A percentile compares a stretch with the other conserved stretches of the same genome.
Evolutionary conservation across 2,113 vertebrate genomes (phyloP).

Genomic region (Chrysochloris asiatica): DNA sequence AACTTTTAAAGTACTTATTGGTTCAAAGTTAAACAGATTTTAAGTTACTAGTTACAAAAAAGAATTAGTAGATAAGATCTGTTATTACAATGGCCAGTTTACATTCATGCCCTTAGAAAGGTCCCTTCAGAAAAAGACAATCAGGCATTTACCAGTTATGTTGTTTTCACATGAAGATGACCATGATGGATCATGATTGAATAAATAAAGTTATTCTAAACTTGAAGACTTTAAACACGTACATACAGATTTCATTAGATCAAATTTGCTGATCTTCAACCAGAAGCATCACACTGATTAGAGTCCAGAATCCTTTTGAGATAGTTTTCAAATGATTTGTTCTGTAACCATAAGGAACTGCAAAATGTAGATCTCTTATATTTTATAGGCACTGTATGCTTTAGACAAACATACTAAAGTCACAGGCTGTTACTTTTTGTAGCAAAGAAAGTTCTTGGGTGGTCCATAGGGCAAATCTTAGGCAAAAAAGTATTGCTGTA

Average conservation of each 20-base stretch:
- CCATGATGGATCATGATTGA: neutral
- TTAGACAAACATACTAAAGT: slow-evolving; percentile 41
- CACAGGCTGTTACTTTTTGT: slow-evolving; percentile 28
- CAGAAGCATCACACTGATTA: slow-evolving; percentile 15
- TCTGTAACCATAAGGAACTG: slow-evolving; percentile 29
- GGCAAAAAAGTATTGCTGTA: slow-evolving; percentile 53
- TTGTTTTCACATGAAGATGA: neutral
- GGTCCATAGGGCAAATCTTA: slow-evolving; percentile 56
- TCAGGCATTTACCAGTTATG: neutral
- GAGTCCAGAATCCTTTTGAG: slow-evolving; percentile 43
- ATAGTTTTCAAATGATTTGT: slow-evolving; percentile 54
- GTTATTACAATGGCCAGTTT: neutral
- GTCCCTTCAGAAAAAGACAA: neutral
- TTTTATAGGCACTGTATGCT: slow-evolving; percentile 55
- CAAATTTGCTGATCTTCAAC: neutral
- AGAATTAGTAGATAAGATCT: neutral
- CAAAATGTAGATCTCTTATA: slow-evolving; percentile 8
- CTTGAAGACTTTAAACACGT: neutral
- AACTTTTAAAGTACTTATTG: slow-evolving; percentile 26
- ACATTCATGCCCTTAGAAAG: neutral
- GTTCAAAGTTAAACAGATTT: neutral
- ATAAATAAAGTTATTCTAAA: neutral
- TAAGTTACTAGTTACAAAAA: neutral
- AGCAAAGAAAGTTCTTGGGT: slow-evolving; percentile 59
- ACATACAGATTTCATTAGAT: neutral